Evolutionary conservation across 2,888 invertebrate species (phyloP).

Genomic region (Leptothorax acervorum): DNA sequence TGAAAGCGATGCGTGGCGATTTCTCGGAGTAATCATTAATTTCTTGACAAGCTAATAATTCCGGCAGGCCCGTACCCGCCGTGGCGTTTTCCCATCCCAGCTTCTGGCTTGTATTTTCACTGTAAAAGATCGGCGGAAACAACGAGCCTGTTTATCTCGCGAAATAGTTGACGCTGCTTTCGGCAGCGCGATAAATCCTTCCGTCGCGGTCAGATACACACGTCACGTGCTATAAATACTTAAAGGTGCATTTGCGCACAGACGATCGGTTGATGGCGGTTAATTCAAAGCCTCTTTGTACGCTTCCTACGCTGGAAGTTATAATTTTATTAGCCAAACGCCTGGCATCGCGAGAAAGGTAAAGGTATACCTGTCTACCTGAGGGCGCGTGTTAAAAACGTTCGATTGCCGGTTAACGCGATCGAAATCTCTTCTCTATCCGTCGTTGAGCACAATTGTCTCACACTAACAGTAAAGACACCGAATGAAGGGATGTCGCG

Average conservation of each 20-base stretch:
- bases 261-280: conserved; percentile 68
- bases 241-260: conserved; percentile 64
- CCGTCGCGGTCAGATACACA: conserved; percentile 66
- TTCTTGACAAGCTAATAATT: conserved; percentile 52
- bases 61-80: neutral
- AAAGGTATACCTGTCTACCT: conserved; percentile 5
- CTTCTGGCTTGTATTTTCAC: conserved; percentile 58
- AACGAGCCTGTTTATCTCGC: conserved; percentile 71
- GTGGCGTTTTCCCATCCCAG: conserved; percentile 24
- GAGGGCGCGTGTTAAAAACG: neutral
- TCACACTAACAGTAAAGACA: neutral
- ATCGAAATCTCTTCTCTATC: conserved; percentile 19
- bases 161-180: conserved; percentile 71
- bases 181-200: conserved; percentile 73
- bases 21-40: conserved; percentile 47
- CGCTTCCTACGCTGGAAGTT: conserved; percentile 46
- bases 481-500: conserved; percentile 11
- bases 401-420: neutral
- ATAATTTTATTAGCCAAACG: conserved; percentile 62
- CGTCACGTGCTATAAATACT: conserved; percentile 73
- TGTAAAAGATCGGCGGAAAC: conserved; percentile 64
- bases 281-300: conserved; percentile 65
- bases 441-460: neutral
- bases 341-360: conserved; percentile 16
- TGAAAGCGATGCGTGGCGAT: conserved; percentile 39